Conservation (phyloP, 2,888 invertebrate species). For the Petrolisthes cinctipes region DNA sequence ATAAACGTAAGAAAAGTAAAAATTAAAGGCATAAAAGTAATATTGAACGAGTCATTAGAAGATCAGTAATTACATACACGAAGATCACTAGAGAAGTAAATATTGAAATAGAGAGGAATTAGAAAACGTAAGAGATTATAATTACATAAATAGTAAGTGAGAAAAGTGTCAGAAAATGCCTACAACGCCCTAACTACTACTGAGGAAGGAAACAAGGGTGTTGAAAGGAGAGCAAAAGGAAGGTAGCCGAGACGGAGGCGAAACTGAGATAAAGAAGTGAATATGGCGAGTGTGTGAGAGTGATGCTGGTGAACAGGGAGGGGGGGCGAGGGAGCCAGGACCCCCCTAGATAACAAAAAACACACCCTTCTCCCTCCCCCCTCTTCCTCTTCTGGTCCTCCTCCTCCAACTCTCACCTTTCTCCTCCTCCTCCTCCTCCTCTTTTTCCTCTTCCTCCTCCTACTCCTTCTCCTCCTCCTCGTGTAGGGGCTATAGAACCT, state of each 20-base stretch:
- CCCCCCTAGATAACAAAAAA: constrained; percentile 12
- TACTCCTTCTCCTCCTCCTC: not conserved
- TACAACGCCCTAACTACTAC: not conserved
- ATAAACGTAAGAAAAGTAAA: too few species aligned
- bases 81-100: not conserved
- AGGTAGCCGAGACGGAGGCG: not conserved
- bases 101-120: not conserved
- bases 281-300: not conserved
- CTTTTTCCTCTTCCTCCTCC: not conserved
- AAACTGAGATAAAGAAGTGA: not conserved
- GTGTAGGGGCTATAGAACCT: not conserved
- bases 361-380: not conserved
- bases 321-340: constrained; percentile 6
- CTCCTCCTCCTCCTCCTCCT: not conserved
- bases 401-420: not conserved
- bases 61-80: not conserved
- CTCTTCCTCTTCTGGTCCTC: not conserved
- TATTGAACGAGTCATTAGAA: not conserved
- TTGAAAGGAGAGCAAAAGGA: not conserved
- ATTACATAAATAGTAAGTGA: not conserved
- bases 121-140: not conserved
- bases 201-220: not conserved
- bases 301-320: not conserved
- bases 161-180: not conserved
- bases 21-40: not conserved